Conservation (phyloP, 92 coral and sea anemone genomes). For the Porites lobata region DNA sequence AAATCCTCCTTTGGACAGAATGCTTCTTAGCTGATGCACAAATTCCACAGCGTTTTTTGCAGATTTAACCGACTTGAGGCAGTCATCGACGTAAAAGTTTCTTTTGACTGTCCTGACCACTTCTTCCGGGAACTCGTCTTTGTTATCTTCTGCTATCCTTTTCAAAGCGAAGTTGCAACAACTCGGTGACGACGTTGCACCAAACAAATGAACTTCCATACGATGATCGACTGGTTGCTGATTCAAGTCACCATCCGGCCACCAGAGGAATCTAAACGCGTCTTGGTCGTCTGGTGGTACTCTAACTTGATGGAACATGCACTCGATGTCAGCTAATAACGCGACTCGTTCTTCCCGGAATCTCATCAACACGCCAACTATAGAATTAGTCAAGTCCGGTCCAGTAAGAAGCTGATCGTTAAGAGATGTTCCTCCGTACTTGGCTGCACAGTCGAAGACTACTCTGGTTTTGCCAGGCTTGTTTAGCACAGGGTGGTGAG, state of each 20-base stretch:
- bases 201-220: constrained; percentile 13
- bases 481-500: no score
- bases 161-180: not conserved
- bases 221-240: constrained; percentile 3
- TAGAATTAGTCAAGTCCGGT: not conserved
- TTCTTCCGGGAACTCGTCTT: not conserved
- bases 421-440: no score
- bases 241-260: not conserved
- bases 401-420: constrained; percentile 7
- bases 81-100: not conserved
- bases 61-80: not conserved
- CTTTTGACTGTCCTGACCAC: not conserved
- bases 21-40: not conserved
- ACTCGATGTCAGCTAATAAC: not conserved
- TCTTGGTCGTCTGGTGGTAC: not conserved
- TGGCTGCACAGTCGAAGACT: no score
- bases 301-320: constrained; percentile 1
- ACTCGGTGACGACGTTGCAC: not conserved
- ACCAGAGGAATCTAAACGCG: constrained; percentile 3
- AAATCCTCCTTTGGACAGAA: constrained; percentile 5
- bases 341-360: not conserved
- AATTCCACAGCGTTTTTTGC: not conserved
- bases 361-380: not conserved
- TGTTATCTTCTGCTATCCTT: not conserved
- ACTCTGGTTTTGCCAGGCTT: no score